phyloP scores from a whole-genome alignment of 2,888 invertebrate genomes.

The Xanthia icteritia region DNA sequence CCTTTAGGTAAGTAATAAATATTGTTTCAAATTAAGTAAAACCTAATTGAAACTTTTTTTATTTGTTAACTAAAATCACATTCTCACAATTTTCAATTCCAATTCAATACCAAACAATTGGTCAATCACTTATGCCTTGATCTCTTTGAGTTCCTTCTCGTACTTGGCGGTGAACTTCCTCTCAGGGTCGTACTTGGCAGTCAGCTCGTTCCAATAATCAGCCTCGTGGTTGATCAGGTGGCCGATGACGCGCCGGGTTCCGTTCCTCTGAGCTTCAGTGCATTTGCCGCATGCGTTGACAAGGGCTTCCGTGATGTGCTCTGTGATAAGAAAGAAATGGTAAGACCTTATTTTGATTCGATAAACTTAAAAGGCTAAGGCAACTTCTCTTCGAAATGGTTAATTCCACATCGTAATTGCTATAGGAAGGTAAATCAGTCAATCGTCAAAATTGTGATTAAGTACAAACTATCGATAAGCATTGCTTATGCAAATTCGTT shows the following conservation, averaged over 20 bases:
- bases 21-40: neutral
- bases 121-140: conserved; percentile 59
- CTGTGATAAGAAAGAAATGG: conserved; percentile 61
- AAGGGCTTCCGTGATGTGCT: conserved; percentile 77
- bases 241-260: conserved; percentile 72
- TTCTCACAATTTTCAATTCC: conserved; percentile 19
- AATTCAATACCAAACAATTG: conserved; percentile 2
- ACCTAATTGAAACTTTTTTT: conserved; percentile 14
- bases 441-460: neutral
- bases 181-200: conserved; percentile 81
- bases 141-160: conserved; percentile 75
- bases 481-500: neutral
- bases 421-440: neutral
- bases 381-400: neutral
- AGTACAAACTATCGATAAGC: neutral
- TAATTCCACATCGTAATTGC: neutral
- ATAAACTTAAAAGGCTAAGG: neutral
- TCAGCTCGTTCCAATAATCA: conserved; percentile 80
- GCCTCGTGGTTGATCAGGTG: conserved; percentile 76
- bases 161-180: conserved; percentile 77
- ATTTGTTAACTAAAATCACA: conserved; percentile 14
- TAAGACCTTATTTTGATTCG: neutral
- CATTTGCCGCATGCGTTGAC: conserved; percentile 77
- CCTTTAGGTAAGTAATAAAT: neutral
- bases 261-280: conserved; percentile 71